These are phyloP conservation scores for Etheostoma cragini DNA, from an alignment of 2,113 vertebrate genomes.

Conservation along the genomic window DNA sequence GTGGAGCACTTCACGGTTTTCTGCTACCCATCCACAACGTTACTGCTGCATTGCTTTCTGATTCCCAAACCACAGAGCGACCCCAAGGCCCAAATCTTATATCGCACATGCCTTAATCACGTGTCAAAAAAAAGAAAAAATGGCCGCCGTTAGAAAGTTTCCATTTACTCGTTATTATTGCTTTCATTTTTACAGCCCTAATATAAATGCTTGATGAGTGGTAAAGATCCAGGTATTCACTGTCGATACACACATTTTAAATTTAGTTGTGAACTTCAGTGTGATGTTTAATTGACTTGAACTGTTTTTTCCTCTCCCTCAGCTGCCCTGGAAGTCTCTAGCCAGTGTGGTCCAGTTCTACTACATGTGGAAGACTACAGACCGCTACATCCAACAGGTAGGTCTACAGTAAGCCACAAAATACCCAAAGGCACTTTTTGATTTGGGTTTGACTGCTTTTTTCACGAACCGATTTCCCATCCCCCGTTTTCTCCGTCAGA, in stretches of 20 bases:
- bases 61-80: too few species aligned
- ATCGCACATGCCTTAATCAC: too few species aligned
- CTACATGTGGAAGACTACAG: conserved; percentile 99
- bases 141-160: too few species aligned
- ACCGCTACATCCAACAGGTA: conserved; percentile 96
- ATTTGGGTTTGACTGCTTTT: background rate
- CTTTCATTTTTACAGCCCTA: too few species aligned
- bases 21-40: too few species aligned
- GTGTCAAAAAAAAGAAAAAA: too few species aligned
- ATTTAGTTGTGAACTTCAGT: background rate
- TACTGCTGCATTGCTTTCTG: too few species aligned
- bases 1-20: too few species aligned
- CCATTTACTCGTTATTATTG: too few species aligned
- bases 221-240: background rate
- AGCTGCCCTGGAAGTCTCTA: conserved; percentile 96
- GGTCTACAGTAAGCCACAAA: rapidly evolving
- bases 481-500: conserved; percentile 74
- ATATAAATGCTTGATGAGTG: background rate
- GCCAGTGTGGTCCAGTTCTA: conserved; percentile 97
- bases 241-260: background rate
- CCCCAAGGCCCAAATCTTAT: too few species aligned
- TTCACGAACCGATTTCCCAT: background rate
- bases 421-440: background rate
- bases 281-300: background rate
- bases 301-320: background rate